These are phyloP conservation scores for Leucania comma DNA, from an alignment of 2,888 invertebrate genomes.

Conservation along the genomic window DNA sequence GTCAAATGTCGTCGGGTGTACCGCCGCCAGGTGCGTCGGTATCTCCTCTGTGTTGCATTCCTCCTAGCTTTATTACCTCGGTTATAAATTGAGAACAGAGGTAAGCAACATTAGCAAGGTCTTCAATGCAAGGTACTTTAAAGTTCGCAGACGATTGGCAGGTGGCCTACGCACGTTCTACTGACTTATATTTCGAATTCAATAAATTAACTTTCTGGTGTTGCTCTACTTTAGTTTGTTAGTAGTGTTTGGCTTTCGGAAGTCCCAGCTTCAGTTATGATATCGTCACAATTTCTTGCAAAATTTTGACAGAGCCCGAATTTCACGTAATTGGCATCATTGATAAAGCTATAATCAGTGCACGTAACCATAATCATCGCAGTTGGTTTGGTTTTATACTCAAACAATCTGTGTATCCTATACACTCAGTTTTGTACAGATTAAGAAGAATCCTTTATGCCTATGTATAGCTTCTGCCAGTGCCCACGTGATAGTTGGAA, in stretches of 20 bases:
- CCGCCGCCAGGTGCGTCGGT: slow-evolving; percentile 36
- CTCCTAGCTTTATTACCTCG: slow-evolving; percentile 38
- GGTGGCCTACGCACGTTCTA: slow-evolving; percentile 48
- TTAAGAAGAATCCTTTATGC: too few species aligned
- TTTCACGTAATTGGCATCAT: neutral
- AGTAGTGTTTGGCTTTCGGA: neutral
- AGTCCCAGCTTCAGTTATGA: neutral
- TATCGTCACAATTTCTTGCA: neutral
- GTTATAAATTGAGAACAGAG: slow-evolving; percentile 45
- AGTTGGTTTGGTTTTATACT: neutral
- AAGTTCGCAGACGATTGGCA: slow-evolving; percentile 55
- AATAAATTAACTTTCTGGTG: slow-evolving; percentile 9
- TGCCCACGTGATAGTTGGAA: too few species aligned
- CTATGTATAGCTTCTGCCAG: too few species aligned
- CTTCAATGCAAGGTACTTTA: slow-evolving; percentile 54
- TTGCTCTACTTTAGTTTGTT: neutral
- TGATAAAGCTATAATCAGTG: neutral
- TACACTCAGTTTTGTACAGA: too few species aligned
- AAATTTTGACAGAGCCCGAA: neutral
- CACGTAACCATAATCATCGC: too few species aligned
- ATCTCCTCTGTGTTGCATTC: slow-evolving; percentile 22
- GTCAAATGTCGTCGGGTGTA: slow-evolving; percentile 21
- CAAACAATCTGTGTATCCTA: neutral
- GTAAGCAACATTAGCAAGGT: slow-evolving; percentile 56
- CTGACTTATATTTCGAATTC: slow-evolving; percentile 29